Evolutionary conservation across 2,113 vertebrate species (phyloP).

Genomic region (Varanus komodoensis): DNA sequence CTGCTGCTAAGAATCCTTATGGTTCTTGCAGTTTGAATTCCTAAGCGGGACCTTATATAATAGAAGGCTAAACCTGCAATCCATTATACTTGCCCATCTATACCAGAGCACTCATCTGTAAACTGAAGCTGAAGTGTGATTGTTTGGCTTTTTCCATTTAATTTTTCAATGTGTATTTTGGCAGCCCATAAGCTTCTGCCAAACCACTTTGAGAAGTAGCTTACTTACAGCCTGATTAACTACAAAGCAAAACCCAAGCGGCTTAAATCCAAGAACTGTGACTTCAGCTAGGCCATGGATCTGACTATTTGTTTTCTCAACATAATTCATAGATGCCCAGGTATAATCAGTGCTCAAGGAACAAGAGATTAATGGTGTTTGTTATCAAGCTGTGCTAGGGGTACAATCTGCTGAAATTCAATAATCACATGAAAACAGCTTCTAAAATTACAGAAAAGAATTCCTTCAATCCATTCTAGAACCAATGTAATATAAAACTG

Average conservation of each 20-base stretch:
- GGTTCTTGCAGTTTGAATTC: not conserved
- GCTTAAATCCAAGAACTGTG: conserved; percentile 36
- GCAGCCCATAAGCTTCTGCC: not conserved
- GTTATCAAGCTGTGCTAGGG: conserved; percentile 52
- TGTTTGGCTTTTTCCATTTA: fast-evolving
- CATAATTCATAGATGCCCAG: conserved; percentile 47
- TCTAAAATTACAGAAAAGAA: conserved; percentile 63
- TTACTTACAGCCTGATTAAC: conserved; percentile 8
- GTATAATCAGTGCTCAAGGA: conserved; percentile 45
- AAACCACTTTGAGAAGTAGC: conserved; percentile 34
- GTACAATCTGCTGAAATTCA: conserved; percentile 61
- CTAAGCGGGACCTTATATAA: not conserved
- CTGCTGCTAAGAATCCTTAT: not conserved
- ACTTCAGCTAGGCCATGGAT: not conserved
- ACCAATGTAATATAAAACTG: conserved; percentile 12
- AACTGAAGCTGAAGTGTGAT: not conserved
- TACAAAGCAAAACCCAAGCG: conserved; percentile 46
- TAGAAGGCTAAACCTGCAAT: not conserved
- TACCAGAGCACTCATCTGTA: not conserved
- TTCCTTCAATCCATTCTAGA: conserved; percentile 47
- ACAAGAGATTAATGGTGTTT: conserved; percentile 65
- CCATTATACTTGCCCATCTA: conserved; percentile 27
- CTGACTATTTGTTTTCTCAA: conserved; percentile 22
- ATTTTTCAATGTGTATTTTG: conserved; percentile 16
- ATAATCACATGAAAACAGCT: conserved; percentile 63